Evolutionary conservation across 2,797 vertebrate genomes (phyloP).

Genomic region (Muraenolepis orangiensis): DNA sequence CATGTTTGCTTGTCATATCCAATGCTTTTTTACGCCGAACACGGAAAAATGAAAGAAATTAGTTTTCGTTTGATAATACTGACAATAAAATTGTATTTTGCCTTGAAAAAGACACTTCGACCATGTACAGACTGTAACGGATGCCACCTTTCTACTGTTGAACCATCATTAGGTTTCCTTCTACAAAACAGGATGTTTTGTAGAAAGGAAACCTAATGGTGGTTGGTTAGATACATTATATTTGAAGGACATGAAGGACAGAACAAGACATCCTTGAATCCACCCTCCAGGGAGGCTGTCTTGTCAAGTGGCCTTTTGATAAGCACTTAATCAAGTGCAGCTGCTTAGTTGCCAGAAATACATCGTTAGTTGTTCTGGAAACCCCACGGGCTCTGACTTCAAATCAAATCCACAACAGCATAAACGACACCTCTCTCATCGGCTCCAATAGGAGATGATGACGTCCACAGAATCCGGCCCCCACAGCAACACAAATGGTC

Average conservation of each 20-base stretch:
- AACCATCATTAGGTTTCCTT: no score
- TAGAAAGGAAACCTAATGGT: neutral
- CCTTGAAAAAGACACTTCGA: no score
- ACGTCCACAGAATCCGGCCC: no score
- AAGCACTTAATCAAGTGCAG: conserved; percentile 4
- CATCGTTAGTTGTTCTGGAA: neutral
- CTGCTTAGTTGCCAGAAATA: neutral
- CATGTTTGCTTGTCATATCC: no score
- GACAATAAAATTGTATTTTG: neutral
- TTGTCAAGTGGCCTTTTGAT: neutral
- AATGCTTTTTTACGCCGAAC: no score
- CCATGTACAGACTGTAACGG: neutral
- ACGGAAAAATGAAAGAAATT: no score
- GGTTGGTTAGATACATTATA: neutral
- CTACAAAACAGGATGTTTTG: neutral
- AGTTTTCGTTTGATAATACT: neutral
- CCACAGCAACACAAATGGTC: no score
- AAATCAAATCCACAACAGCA: neutral
- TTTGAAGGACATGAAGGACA: neutral
- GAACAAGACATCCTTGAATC: neutral
- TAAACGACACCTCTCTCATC: neutral
- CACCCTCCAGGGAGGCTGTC: neutral
- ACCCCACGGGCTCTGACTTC: neutral
- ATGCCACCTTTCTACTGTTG: neutral
- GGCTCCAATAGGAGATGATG: no score